Conservation (phyloP, 2,888 invertebrate genomes). For the Nymphalis urticae region DNA sequence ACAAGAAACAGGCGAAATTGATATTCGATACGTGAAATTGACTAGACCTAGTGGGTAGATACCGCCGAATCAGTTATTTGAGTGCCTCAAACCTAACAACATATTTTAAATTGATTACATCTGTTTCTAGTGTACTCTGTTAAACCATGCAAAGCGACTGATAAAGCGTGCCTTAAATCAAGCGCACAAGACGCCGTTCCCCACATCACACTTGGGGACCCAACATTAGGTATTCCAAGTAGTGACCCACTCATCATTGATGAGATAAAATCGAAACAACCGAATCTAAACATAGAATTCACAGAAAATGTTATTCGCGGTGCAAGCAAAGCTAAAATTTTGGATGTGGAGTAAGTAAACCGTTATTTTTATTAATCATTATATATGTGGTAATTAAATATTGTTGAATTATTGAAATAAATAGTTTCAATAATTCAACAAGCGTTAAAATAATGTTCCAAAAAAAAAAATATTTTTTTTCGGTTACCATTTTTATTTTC, state of each 20-base stretch:
- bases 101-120: neutral
- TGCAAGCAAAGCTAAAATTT: slow-evolving; percentile 42
- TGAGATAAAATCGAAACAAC: slow-evolving; percentile 40
- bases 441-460: too few species aligned
- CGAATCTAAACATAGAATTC: slow-evolving; percentile 44
- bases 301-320: slow-evolving; percentile 41
- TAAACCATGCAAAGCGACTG: slow-evolving; percentile 45
- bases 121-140: slow-evolving; percentile 45
- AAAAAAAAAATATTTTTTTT: too few species aligned
- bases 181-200: slow-evolving; percentile 44
- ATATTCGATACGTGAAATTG: too few species aligned
- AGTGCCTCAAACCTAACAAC: too few species aligned
- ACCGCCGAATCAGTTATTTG: too few species aligned
- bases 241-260: slow-evolving; percentile 46
- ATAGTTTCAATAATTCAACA: too few species aligned
- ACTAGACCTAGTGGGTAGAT: too few species aligned
- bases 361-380: too few species aligned
- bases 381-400: too few species aligned
- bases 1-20: too few species aligned
- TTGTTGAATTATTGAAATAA: too few species aligned
- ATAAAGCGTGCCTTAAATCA: slow-evolving; percentile 43
- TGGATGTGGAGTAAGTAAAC: slow-evolving; percentile 48
- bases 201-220: slow-evolving; percentile 41
- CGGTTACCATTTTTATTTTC: too few species aligned
- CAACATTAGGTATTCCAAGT: slow-evolving; percentile 40